phyloP scores from a whole-genome alignment of 2,113 vertebrate species.

The Aldabrachelys gigantea region DNA sequence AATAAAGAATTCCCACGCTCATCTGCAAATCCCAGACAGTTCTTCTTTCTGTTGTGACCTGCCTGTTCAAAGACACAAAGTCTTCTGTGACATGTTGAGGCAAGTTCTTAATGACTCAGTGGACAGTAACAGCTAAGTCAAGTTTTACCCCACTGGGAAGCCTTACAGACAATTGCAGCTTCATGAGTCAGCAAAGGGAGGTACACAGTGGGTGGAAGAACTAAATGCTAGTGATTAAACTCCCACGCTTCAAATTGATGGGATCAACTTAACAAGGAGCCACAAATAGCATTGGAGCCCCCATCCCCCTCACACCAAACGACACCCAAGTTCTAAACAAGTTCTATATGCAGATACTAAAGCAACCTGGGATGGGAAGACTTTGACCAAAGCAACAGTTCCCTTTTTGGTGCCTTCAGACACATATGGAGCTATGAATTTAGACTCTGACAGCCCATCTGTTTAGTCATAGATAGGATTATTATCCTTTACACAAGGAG shows the following conservation, averaged over 20 bases:
- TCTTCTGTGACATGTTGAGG: neutral
- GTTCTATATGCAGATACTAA: neutral
- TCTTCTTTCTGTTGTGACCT: neutral
- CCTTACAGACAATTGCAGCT: neutral
- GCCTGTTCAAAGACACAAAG: neutral
- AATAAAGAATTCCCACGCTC: neutral
- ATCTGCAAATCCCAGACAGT: neutral
- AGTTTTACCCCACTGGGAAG: neutral
- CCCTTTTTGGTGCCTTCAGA: neutral
- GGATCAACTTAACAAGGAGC: neutral
- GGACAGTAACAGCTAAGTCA: constrained; percentile 22
- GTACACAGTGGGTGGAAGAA: neutral
- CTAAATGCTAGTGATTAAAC: neutral
- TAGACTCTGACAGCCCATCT: fast-evolving
- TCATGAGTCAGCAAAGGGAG: neutral
- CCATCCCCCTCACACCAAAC: neutral
- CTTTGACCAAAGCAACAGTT: neutral
- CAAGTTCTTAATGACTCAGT: constrained; percentile 29
- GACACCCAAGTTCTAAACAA: neutral
- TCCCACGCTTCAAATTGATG: neutral
- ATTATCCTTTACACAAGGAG: too few relatives aligned
- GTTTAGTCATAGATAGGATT: too few relatives aligned
- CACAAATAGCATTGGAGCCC: neutral
- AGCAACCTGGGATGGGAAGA: neutral
- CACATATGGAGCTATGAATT: neutral